Conservation (phyloP, 2,888 invertebrate species). For the Temnothorax rugatulus region DNA sequence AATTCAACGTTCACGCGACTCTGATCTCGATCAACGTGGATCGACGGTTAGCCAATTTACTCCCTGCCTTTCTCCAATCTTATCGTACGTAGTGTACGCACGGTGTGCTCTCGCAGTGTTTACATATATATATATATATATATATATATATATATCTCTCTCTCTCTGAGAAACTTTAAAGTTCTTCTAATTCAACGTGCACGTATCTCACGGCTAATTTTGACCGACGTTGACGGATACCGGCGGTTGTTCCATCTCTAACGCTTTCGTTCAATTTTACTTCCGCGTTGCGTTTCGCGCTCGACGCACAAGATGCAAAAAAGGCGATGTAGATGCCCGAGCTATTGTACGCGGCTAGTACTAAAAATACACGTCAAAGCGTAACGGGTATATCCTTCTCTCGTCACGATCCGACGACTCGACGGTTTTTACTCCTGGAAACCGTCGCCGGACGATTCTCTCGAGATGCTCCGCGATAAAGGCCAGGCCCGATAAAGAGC, state of each 20-base stretch:
- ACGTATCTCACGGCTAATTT: not conserved
- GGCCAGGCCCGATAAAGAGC: conserved; percentile 13
- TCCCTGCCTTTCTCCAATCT: not conserved
- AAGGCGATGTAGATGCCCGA: not conserved
- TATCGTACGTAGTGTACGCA: not conserved
- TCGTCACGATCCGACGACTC: conserved; percentile 8
- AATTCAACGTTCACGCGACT: not conserved
- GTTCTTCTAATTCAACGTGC: not conserved
- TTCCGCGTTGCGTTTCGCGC: conserved; percentile 35
- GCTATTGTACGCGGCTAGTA: not conserved
- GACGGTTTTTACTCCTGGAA: not conserved
- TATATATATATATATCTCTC: not conserved
- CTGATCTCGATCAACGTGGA: not conserved
- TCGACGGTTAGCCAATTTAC: not conserved
- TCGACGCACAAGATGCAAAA: not conserved
- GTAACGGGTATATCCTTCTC: not conserved
- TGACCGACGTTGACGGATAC: not conserved
- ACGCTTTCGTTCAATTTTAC: not conserved
- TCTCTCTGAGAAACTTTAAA: too few species aligned
- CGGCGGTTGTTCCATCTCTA: too few species aligned
- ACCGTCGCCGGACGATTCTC: not conserved
- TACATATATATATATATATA: not conserved
- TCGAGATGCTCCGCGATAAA: not conserved
- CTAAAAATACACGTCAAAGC: conserved; percentile 35
- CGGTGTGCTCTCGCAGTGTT: not conserved